phyloP scores from a whole-genome alignment of 2,797 vertebrate species.

The Parauchenoglanis ngamensis region DNA sequence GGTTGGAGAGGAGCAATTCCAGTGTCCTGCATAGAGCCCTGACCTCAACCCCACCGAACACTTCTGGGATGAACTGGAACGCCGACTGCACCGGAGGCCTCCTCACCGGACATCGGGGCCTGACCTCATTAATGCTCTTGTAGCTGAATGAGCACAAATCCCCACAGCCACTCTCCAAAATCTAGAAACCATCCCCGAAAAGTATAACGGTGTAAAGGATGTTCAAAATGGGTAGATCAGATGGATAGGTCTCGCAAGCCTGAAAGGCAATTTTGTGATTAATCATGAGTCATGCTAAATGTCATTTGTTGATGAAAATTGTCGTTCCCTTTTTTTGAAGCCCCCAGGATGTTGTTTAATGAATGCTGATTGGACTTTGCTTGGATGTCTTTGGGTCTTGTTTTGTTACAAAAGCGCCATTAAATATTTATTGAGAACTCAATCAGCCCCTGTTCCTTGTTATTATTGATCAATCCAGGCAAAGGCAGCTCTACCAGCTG shows the following conservation, averaged over 20 bases:
- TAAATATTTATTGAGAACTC: conserved; percentile 49
- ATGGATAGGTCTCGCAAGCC: not conserved
- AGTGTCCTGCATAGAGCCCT: not conserved
- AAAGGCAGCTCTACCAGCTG: conserved; percentile 40
- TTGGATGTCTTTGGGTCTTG: not conserved
- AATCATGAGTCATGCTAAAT: not conserved
- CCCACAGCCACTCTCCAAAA: not conserved
- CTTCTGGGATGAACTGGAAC: not conserved
- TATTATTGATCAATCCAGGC: conserved; percentile 47
- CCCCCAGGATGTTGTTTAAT: conserved; percentile 3
- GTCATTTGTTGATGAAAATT: not conserved
- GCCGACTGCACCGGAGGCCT: not conserved
- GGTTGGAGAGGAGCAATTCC: not conserved
- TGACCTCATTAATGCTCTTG: not conserved
- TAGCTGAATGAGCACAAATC: not conserved
- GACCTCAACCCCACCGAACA: not conserved
- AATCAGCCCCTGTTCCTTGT: conserved; percentile 34
- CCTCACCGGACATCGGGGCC: not conserved
- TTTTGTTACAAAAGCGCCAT: conserved; percentile 19
- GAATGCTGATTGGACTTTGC: not conserved
- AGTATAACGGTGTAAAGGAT: not conserved
- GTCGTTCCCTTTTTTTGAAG: not conserved
- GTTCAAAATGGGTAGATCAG: not conserved
- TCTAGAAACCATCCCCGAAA: not conserved
- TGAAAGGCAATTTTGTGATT: not conserved